Conservation (phyloP, 1,140 invertebrate genomes). For the Hylyphantes graminicola region DNA sequence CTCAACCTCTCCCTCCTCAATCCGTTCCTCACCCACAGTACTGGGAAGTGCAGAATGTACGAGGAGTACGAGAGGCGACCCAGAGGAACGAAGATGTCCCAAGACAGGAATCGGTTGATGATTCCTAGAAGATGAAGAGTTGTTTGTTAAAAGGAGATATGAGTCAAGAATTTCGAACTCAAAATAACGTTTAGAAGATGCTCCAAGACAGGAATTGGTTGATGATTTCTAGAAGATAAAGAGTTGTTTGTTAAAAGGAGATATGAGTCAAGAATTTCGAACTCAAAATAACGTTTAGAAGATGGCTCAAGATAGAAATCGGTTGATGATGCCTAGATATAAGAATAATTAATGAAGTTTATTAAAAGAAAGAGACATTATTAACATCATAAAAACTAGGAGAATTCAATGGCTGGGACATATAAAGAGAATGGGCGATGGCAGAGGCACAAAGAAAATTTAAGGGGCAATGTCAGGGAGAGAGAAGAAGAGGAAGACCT, state of each 20-base stretch:
- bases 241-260: neutral
- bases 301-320: conserved; percentile 81
- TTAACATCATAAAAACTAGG: no score
- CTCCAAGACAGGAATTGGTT: conserved; percentile 82
- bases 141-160: neutral
- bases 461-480: no score
- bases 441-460: no score
- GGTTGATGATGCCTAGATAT: conserved; percentile 76
- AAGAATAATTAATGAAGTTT: no score
- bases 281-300: neutral
- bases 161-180: neutral
- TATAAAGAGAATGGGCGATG: no score
- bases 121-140: conserved; percentile 68
- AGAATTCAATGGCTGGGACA: no score
- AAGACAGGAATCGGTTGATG: conserved; percentile 81
- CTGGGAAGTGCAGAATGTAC: conserved; percentile 88
- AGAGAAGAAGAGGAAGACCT: no score
- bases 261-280: neutral
- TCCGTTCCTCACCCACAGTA: conserved; percentile 75
- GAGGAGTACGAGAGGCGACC: conserved; percentile 89
- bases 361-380: no score
- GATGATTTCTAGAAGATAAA: conserved; percentile 71
- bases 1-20: conserved; percentile 47
- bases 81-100: conserved; percentile 82
- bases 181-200: conserved; percentile 65